Evolutionary conservation across 64 coral and sea anemone genomes (phyloP), one percentile per base, ranked within the genome.

Genomic region (Actinia equina): DNA sequence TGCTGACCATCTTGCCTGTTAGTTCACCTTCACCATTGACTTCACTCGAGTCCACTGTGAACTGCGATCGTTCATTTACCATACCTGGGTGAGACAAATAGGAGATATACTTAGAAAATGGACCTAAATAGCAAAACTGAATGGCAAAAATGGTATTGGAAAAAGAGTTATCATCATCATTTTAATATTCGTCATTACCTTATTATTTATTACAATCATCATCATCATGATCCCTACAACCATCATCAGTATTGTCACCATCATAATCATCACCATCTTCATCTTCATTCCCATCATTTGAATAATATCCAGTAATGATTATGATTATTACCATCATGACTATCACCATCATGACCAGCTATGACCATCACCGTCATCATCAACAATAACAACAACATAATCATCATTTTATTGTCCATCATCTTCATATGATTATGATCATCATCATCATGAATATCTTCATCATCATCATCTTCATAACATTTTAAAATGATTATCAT

Each of bases 51-150:
- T 99, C 91, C 0, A 99, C 93, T 41, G 81, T 95, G 57, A 99
- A 99, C 37, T 95, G 93, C 43, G 90, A 87, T 69, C 91, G 86
- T 77, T 99, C 93, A 41, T 99, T 86, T 7, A 91, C 84, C 1
- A 57, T 27, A 53, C 93, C 97, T 99, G 42, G 18, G 13, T 71
- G 9, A 15, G 18, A 89, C 79, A 89, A 44, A 43, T 49, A 63
- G 63, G 54, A n/a, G 41, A 80, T 45, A 7, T 2, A 5, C 9
- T 25, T 69, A 53, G 17, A 22, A 16, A 49, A 53, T 53, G n/a
- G n/a, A n/a, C n/a, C n/a, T n/a, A n/a, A n/a, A n/a, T n/a, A n/a
- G n/a, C n/a, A n/a, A n/a, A n/a, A n/a, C n/a, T n/a, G n/a, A n/a
- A n/a, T n/a, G n/a, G n/a, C n/a, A n/a, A n/a, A n/a, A n/a, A 37